Conservation (phyloP, 2,888 invertebrate genomes). For the Harpalus rubripes region DNA sequence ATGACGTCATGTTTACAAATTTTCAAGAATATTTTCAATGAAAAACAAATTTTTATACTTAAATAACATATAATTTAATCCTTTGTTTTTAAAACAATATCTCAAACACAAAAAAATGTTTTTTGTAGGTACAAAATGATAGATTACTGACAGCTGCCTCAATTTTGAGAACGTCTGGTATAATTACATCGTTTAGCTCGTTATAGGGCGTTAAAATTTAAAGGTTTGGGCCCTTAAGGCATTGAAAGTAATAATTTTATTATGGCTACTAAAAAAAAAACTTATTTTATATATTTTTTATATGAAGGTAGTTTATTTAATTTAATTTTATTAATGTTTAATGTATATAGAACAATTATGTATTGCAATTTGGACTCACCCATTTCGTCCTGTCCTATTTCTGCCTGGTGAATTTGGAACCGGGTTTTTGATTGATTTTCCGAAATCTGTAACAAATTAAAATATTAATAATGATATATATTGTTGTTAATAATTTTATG, state of each 20-base stretch:
- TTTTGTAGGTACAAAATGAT: neutral
- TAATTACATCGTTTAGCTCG: neutral
- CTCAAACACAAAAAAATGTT: neutral
- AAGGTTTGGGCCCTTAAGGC: neutral
- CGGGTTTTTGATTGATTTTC: neutral
- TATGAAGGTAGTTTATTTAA: too few species aligned
- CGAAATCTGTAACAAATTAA: too few species aligned
- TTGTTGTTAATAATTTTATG: too few species aligned
- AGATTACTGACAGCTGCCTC: neutral
- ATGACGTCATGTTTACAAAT: neutral
- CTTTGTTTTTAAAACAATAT: constrained; percentile 56
- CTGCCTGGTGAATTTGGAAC: neutral
- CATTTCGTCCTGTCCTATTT: neutral
- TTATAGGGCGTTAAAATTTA: neutral
- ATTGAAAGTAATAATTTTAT: neutral
- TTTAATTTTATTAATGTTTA: neutral
- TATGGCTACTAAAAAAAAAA: neutral
- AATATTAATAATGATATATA: too few species aligned
- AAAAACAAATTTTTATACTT: constrained; percentile 66
- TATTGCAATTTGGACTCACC: neutral
- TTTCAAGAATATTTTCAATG: constrained; percentile 25
- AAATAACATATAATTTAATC: constrained; percentile 63
- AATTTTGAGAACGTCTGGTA: neutral
- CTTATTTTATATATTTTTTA: too few species aligned
- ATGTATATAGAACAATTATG: neutral